phyloP scores from a whole-genome alignment of 2,888 invertebrate genomes.

The Frankliniella intonsa region DNA sequence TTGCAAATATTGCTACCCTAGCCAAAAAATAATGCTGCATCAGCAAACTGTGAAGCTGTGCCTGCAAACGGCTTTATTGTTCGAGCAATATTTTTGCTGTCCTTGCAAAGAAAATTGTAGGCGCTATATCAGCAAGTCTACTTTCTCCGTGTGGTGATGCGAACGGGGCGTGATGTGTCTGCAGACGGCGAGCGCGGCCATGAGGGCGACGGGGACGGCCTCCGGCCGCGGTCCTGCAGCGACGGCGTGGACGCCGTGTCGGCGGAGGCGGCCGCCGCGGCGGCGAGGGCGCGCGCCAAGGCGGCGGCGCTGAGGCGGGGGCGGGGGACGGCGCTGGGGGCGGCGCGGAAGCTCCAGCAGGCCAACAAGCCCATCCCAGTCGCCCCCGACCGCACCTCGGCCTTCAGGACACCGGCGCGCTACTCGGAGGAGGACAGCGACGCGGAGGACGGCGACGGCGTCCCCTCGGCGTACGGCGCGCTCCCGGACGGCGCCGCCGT shows the following conservation, averaged over 20 bases:
- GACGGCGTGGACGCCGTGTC: too few relatives aligned
- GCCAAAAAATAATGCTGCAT: too few relatives aligned
- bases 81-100: too few relatives aligned
- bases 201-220: not conserved
- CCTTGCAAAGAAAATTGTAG: too few relatives aligned
- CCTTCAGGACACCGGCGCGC: not conserved
- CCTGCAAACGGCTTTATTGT: too few relatives aligned
- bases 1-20: too few relatives aligned
- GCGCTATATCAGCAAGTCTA: too few relatives aligned
- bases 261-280: too few relatives aligned
- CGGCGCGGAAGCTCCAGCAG: not conserved
- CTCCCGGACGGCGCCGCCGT: not conserved
- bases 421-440: not conserved
- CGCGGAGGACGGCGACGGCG: not conserved
- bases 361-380: too few relatives aligned
- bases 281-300: too few relatives aligned
- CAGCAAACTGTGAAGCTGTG: too few relatives aligned
- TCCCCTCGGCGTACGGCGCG: not conserved
- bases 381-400: not conserved
- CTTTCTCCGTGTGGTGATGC: too few relatives aligned
- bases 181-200: not conserved
- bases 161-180: not conserved
- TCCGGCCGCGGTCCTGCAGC: not conserved
- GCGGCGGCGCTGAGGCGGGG: not conserved
- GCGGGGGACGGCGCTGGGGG: not conserved